Base-by-base conservation (phyloP, 2,888 invertebrate species). In the Calliopum simillimum region DNA sequence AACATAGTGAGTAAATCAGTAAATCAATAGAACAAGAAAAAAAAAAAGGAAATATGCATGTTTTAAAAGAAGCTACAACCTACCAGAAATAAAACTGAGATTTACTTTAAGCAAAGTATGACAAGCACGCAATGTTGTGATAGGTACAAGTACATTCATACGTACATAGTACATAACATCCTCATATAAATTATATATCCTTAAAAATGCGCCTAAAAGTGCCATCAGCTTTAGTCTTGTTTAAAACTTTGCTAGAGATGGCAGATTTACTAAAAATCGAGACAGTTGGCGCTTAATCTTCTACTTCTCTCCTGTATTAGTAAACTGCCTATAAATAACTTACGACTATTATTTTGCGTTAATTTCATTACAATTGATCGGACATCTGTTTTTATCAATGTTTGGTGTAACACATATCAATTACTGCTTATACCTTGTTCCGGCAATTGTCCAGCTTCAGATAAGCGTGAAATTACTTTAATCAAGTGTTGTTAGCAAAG, bases 401-500 rank as follows among this genome's bases (percentile, higher is more conserved):
- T 25, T 46, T 23, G 61, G 14, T 46, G 46, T 41, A 44, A 59
- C 41, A 43, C 43, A 44, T 53, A 33, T 58, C 59, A 59, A 67
- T 59, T 67, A 41, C 68, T 51, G 51, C 33, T 68, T 55, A 49
- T 33, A 33, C 33, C 47, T 21, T n/a, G 53, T 13, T 8, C 11
- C 12, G 43, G 21, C 58, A 19, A 61, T 74, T 71, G 71, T 74
- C 72, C 66, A 73, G 75, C 70, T 75, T 72, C 76, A 76, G 76
- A 72, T 77, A 76, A 79, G 79, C 83, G 82, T 84, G 82, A 84
- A 84, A 84, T 84, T 82, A 82, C 79, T 79, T 78, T 80, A 82
- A 82, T 80, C 80, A 79, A 70, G 71, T 67, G 59, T 59, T n/a
- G n/a, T 59, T 41, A 19, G 47, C 23, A 55, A 55, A 56, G 8